Evolutionary conservation across 2,113 vertebrate genomes (phyloP).

Genomic region (Sigmodon hispidus): DNA sequence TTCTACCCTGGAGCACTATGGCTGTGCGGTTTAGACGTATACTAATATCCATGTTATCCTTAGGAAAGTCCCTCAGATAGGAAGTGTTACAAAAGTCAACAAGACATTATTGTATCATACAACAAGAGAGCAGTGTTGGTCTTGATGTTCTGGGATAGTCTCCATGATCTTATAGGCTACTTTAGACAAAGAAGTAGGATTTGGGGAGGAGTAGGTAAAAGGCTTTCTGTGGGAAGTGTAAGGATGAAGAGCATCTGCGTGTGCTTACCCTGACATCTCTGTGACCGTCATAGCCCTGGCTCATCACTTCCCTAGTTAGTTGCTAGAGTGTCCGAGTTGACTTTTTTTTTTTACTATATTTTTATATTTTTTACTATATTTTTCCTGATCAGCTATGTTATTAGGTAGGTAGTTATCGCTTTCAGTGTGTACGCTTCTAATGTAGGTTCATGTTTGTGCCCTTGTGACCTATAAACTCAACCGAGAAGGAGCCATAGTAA

Average conservation of each 20-base stretch:
- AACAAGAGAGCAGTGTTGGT: not conserved
- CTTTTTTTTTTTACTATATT: not conserved
- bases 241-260: not conserved
- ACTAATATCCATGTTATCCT: constrained; percentile 24
- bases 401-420: not conserved
- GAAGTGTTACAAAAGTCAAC: not conserved
- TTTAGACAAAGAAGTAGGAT: not conserved
- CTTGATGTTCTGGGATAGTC: not conserved
- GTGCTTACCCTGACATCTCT: not conserved
- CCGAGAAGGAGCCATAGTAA: not conserved
- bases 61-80: not conserved
- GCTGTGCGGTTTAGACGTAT: constrained; percentile 9
- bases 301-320: not conserved
- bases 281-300: not conserved
- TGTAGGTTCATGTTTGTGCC: not conserved
- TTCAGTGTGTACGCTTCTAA: not conserved
- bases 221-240: not conserved
- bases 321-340: not conserved
- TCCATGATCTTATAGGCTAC: not conserved
- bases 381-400: not conserved
- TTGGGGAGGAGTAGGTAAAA: not conserved
- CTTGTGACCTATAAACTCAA: not conserved
- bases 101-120: not conserved
- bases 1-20: constrained; percentile 8
- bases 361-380: not conserved